Base-by-base conservation (phyloP, 2,113 vertebrate genomes). In the Sarotherodon lohbergeri region DNA sequence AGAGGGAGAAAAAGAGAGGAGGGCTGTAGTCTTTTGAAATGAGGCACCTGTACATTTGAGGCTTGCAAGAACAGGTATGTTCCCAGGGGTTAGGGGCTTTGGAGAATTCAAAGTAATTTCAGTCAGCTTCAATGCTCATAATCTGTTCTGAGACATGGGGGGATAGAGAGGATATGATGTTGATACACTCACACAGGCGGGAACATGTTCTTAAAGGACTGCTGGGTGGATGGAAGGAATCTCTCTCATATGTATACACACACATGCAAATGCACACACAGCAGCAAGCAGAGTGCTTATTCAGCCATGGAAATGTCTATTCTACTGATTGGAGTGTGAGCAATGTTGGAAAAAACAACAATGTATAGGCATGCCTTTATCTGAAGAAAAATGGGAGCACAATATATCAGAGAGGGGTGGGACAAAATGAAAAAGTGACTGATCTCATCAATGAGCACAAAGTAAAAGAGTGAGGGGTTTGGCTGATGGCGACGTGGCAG, bases 1-100 rank as follows among this genome's bases (percentile, higher is more conserved):
- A 5, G 17, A 87, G 71, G 41, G 86, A 86, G 89, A 73, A 88
- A 86, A 78, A 84, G 83, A 91, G 89, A 86, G 68, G 59, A 81
- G 86, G 85, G 71, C 78, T 19, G 11, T 13, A 89, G 83, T 56
- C 90, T 92, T 95, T 95, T 94, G 93, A 95, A 95, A 94, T 86
- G 90, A 94, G 90, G 93, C 94, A 95, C 94, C 93, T 93, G 94
- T 93, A 90, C 56, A 27, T 93, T 93, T 76, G 89, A 92, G 92
- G 86, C 94, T 79, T 94, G 93, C 93, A 91, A 89, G 91, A 83
- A 94, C 94, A 96, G 94, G 92, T 94, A 94, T 84, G 91, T 91
- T 95, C 91, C 91, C 92, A 95, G 94, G 90, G 90, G 93, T 92
- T 73, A 90, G 85, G 81, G 88, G 90, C 90, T 91, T 86, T 87